Percentiles rank a stretch among this genome's conserved stretches.
Conservation (phyloP, 2,888 invertebrate genomes). For the Eupeodes luniger region DNA sequence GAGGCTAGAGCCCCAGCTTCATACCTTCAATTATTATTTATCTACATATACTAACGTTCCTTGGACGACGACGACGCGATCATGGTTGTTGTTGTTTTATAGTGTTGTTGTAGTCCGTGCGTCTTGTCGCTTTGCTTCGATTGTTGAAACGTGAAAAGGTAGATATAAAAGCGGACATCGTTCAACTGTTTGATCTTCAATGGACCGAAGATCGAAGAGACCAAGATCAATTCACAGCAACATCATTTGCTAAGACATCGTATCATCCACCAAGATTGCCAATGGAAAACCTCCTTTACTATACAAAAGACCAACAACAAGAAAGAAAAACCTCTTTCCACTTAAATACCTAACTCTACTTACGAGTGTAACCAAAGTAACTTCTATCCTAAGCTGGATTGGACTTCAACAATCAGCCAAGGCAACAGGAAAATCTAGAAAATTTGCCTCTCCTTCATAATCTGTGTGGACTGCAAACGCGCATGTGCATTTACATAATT, state of each 20-base stretch:
- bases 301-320: not conserved
- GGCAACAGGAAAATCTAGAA: constrained; percentile 72
- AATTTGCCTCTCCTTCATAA: constrained; percentile 70
- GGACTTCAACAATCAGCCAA: constrained; percentile 52
- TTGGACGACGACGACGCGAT: not conserved
- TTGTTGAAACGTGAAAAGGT: not conserved
- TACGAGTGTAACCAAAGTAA: constrained; percentile 31
- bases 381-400: constrained; percentile 29
- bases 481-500: constrained; percentile 72
- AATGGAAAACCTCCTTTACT: constrained; percentile 14
- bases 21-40: constrained; percentile 47
- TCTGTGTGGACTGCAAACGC: constrained; percentile 41
- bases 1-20: not conserved
- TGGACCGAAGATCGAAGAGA: constrained; percentile 37
- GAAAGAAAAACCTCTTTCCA: not conserved
- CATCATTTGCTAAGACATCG: constrained; percentile 66
- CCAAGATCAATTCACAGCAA: constrained; percentile 46
- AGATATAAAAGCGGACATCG: constrained; percentile 45
- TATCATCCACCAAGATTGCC: constrained; percentile 45
- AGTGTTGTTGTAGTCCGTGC: not conserved
- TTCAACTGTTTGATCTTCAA: constrained; percentile 61
- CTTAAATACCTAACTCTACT: constrained; percentile 10
- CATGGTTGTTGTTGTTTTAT: not conserved
- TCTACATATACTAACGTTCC: not conserved
- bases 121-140: not conserved